Conservation (phyloP, 2,113 vertebrate genomes). For the Tonatia bakeri region DNA sequence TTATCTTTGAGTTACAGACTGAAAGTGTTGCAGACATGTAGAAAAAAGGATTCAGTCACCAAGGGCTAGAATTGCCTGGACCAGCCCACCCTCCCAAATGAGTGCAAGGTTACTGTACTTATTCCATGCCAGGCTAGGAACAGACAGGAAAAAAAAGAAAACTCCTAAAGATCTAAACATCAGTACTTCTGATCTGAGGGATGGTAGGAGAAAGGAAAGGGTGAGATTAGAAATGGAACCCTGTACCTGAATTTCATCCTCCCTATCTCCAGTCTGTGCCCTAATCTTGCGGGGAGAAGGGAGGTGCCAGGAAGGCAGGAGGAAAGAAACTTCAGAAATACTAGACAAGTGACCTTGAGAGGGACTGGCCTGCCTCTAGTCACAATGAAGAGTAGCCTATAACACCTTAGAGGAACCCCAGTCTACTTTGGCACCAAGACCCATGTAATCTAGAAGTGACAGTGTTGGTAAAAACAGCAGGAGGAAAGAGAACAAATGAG, state of each 20-base stretch:
- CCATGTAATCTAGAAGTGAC: not conserved
- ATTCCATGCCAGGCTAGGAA: not conserved
- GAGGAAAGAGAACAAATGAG: not conserved
- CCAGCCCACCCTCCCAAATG: not conserved
- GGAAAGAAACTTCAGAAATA: not conserved
- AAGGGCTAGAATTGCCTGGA: not conserved
- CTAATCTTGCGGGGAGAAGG: not conserved
- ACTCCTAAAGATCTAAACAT: not conserved
- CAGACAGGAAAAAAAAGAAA: not conserved
- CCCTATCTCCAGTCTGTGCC: too few relatives aligned
- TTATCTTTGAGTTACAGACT: not conserved
- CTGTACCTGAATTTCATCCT: not conserved
- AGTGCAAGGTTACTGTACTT: not conserved
- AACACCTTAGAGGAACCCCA: not conserved
- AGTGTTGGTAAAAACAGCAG: not conserved
- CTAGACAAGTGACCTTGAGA: not conserved
- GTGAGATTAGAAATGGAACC: not conserved
- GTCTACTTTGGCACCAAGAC: not conserved
- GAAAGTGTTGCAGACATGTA: not conserved
- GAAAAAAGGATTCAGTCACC: not conserved
- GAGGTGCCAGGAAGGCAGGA: rapidly evolving
- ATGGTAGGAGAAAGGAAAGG: not conserved
- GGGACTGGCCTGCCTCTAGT: not conserved
- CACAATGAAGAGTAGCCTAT: not conserved
- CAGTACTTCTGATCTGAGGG: not conserved